These are phyloP conservation scores for Eurosta solidaginis DNA, from an alignment of 1,140 invertebrate genomes.

Conservation along the genomic window DNA sequence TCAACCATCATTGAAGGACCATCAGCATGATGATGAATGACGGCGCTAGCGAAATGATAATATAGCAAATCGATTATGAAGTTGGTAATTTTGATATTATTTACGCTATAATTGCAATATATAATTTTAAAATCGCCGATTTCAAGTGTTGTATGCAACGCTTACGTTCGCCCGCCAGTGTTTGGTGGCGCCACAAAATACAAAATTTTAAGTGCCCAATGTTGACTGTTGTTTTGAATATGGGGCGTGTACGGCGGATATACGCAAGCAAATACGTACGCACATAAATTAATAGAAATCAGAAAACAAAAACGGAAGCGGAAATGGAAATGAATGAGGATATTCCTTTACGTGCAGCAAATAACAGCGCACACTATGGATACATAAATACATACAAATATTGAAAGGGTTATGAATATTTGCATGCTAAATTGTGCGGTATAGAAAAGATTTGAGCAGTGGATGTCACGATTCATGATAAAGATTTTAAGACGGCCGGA, in stretches of 20 bases:
- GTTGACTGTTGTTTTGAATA: background rate
- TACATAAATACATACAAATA: background rate
- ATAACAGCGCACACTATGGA: too few relatives aligned
- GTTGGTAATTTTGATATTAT: slow-evolving; percentile 3
- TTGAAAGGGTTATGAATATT: too few relatives aligned
- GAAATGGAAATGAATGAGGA: background rate
- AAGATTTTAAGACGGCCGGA: too few relatives aligned
- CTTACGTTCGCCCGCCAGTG: too few relatives aligned
- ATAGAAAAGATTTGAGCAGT: too few relatives aligned
- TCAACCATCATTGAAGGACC: too few relatives aligned
- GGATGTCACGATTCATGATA: too few relatives aligned
- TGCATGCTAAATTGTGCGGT: too few relatives aligned
- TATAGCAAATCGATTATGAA: background rate
- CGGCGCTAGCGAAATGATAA: too few relatives aligned
- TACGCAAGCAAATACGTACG: background rate
- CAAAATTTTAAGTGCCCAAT: background rate
- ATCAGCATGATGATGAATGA: too few relatives aligned
- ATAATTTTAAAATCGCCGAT: slow-evolving; percentile 1
- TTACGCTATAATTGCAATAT: background rate
- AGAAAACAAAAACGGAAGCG: background rate
- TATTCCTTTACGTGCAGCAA: background rate
- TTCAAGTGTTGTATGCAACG: background rate
- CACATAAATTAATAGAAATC: too few relatives aligned
- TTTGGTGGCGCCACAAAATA: background rate
- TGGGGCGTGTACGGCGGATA: background rate